Base-by-base conservation (phyloP, 1,140 invertebrate species). In the Polypedilum vanderplanki region DNA sequence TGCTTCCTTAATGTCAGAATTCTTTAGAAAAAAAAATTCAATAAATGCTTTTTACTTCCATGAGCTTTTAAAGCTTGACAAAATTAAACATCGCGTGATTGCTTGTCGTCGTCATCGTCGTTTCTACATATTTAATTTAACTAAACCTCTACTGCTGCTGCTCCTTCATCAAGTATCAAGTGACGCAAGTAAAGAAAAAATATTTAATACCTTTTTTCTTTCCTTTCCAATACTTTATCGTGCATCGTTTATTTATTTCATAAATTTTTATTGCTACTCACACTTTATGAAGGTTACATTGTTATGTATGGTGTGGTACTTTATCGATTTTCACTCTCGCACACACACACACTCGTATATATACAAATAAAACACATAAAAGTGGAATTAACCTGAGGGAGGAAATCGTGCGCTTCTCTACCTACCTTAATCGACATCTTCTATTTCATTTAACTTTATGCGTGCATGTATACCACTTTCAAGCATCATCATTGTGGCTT, bases 191-290 rank as follows among this genome's bases (percentile, higher is more conserved):
- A n/a, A 57, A 12, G 12, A 4, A 57, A 57, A 57, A 10, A 46
- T 10, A 15, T 57, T 57, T 57, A 57, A 57, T 57, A n/a, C 46
- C 12, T 12, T 57, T 57, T 12, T n/a, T 57, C 46, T 12, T 57
- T 12, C 9, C 12, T 57, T 57, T n/a, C n/a, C n/a, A 12, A 57
- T 57, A 12, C 46, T n/a, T n/a, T 12, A 57, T 57, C 46, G 12
- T 57, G 65, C 65, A n/a, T 70, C 18, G 9, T 70, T 20, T 20
- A 1, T 70, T 22, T 20, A 18, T 70, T 70, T 70, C 65, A 70
- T 70, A 70, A 70, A 70, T 70, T 70, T 70, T 70, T 70, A 70
- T 70, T 70, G 18, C 65, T 22, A 18, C 65, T 18, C 20, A 70
- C 65, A 70, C 18, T 70, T 33, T 33, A 33, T 57, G 46, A 12